Conservation (phyloP, 2,113 vertebrate species). For the Siniperca chuatsi region DNA sequence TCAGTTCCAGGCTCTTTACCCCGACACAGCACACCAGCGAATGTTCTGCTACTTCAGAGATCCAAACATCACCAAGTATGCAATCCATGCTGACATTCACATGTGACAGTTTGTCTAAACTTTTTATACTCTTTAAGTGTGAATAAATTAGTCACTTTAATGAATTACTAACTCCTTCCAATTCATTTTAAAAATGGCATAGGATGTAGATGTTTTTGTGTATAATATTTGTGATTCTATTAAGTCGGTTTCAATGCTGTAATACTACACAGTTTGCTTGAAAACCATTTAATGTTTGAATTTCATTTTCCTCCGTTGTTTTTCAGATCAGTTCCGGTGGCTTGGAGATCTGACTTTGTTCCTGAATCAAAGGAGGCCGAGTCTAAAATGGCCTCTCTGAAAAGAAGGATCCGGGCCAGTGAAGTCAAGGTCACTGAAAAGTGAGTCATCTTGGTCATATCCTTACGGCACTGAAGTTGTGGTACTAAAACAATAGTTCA, state of each 20-base stretch:
- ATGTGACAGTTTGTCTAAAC: too few relatives aligned
- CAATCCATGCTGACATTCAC: background rate
- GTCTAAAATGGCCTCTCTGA: slow-evolving; percentile 83
- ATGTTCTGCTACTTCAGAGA: slow-evolving; percentile 89
- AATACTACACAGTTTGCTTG: background rate
- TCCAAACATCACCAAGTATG: slow-evolving; percentile 80
- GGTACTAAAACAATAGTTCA: background rate
- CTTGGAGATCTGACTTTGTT: slow-evolving; percentile 87
- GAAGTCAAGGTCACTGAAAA: slow-evolving; percentile 78
- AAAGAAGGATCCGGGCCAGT: slow-evolving; percentile 74
- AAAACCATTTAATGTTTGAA: background rate
- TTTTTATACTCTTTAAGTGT: background rate
- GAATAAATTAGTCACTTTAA: background rate
- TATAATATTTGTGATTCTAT: background rate
- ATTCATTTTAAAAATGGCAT: background rate
- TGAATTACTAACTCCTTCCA: background rate
- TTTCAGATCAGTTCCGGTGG: slow-evolving; percentile 88
- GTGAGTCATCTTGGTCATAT: slow-evolving; percentile 59
- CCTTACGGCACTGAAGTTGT: fast-evolving
- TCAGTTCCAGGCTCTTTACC: slow-evolving; percentile 86
- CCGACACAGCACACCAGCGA: slow-evolving; percentile 61
- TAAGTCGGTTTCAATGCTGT: background rate
- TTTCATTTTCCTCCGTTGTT: background rate
- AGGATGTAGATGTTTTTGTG: background rate
- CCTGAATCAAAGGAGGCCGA: slow-evolving; percentile 87